Evolutionary conservation across 2,888 invertebrate species (phyloP).

Genomic region (Scaptomyza tumidula): DNA sequence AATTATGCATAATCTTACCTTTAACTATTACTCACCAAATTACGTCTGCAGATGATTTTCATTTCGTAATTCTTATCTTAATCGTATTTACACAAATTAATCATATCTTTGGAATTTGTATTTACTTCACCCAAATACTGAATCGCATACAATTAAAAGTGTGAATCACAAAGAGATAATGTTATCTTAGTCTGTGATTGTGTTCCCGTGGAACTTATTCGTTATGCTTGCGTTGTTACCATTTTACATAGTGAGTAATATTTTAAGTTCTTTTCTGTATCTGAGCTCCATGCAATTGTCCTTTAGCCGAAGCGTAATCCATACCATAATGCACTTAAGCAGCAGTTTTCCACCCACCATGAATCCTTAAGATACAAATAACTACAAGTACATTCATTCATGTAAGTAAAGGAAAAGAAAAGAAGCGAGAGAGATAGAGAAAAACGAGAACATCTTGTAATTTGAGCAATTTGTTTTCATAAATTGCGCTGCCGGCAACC

Average conservation of each 20-base stretch:
- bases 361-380: constrained; percentile 53
- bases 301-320: constrained; percentile 51
- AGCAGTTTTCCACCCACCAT: constrained; percentile 39
- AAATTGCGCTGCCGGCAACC: constrained; percentile 47
- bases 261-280: neutral
- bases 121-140: constrained; percentile 12
- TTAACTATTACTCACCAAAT: constrained; percentile 17
- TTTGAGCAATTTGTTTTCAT: constrained; percentile 79
- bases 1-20: neutral
- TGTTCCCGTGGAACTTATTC: neutral
- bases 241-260: too few species aligned
- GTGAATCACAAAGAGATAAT: constrained; percentile 30
- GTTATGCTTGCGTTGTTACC: too few species aligned
- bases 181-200: neutral
- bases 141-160: neutral
- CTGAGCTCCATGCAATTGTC: constrained; percentile 14
- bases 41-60: constrained; percentile 20
- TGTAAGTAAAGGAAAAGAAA: constrained; percentile 11
- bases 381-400: constrained; percentile 20
- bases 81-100: constrained; percentile 1
- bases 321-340: constrained; percentile 71
- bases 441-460: constrained; percentile 53
- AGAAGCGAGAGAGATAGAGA: constrained; percentile 12
- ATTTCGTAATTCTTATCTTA: constrained; percentile 33
- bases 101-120: constrained; percentile 4